Percentiles rank a stretch among this genome's conserved stretches.
phyloP scores from a whole-genome alignment of 2,797 vertebrate genomes.

The Tragopan temminckii region DNA sequence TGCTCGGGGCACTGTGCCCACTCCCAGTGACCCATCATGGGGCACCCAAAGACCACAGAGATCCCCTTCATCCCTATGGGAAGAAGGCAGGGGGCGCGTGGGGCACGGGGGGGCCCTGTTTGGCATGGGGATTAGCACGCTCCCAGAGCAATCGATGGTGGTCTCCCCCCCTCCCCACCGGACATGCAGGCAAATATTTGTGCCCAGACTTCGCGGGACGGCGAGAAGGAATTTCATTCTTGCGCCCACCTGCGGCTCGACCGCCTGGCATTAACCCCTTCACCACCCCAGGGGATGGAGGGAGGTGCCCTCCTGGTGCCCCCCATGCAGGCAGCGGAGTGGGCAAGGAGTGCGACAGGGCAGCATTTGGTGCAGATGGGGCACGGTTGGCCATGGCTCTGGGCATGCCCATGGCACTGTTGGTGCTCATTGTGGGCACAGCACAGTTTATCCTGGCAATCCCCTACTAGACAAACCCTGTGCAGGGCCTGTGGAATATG shows the following conservation, averaged over 20 bases:
- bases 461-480: background rate
- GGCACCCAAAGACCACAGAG: background rate
- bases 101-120: constrained; percentile 13
- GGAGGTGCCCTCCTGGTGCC: background rate
- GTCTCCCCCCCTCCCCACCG: constrained; percentile 72
- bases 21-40: accelerated
- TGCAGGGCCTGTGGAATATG: background rate
- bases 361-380: background rate
- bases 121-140: constrained; percentile 69
- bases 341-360: background rate
- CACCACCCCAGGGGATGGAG: background rate
- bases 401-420: background rate
- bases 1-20: accelerated
- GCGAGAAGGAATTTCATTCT: constrained; percentile 80
- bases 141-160: constrained; percentile 62
- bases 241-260: constrained; percentile 58
- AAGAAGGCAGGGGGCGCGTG: background rate
- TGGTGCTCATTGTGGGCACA: background rate
- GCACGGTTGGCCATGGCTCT: background rate
- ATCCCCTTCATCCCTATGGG: background rate
- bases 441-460: background rate
- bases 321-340: accelerated
- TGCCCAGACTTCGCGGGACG: constrained; percentile 74
- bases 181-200: constrained; percentile 81
- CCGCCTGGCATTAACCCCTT: constrained; percentile 66